phyloP scores from a whole-genome alignment of 2,797 vertebrate genomes.

The Decapterus maruadsi region DNA sequence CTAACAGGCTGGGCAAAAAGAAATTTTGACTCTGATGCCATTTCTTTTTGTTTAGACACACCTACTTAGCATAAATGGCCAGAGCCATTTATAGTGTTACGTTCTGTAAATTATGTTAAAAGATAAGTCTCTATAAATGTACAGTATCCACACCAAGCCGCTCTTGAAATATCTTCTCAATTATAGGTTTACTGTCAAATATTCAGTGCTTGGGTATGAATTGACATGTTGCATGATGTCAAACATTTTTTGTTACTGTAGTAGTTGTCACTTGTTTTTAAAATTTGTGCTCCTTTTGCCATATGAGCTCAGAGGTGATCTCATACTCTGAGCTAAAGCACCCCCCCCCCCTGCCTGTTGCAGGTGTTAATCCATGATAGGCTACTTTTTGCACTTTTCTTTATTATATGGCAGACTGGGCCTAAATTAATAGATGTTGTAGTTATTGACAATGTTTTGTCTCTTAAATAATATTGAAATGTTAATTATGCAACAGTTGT shows the following conservation, averaged over 20 bases:
- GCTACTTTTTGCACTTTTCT: neutral
- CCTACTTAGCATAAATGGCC: neutral
- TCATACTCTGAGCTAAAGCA: neutral
- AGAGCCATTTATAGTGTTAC: too few species aligned
- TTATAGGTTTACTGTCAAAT: conserved; percentile 6
- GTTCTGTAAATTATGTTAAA: neutral
- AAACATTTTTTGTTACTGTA: neutral
- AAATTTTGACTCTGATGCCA: neutral
- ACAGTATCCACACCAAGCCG: neutral
- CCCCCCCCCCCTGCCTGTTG: neutral
- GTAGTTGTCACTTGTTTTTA: conserved; percentile 8
- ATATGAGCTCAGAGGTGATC: conserved; percentile 25
- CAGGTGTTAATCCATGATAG: conserved; percentile 1
- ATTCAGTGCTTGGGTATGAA: neutral
- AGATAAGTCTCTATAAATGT: neutral
- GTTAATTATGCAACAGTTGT: neutral
- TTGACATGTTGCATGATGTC: conserved; percentile 6
- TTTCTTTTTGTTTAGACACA: neutral
- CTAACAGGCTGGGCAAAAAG: conserved; percentile 22
- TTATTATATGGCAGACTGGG: conserved; percentile 4
- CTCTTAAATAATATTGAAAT: neutral
- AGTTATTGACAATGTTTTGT: neutral
- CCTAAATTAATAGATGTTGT: neutral
- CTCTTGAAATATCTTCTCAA: neutral
- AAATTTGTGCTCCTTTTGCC: conserved; percentile 12